phyloP scores from a whole-genome alignment of 2,888 invertebrate genomes.

The Mesorhabditis spiculigera region DNA sequence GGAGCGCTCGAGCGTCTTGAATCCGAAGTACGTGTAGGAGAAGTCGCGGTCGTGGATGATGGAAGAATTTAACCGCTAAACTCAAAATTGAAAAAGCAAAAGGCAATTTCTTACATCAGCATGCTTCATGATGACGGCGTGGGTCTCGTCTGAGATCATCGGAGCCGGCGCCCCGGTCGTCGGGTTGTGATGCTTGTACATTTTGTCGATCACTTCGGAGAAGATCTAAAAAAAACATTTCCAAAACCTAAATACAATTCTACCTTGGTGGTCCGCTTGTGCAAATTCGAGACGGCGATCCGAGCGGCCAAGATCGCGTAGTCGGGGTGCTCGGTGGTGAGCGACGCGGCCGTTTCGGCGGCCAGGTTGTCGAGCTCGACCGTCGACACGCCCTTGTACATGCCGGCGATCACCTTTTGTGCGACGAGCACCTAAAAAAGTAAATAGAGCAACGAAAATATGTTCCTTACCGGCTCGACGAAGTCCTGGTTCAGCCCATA shows the following conservation, averaged over 20 bases:
- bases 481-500: constrained; percentile 92
- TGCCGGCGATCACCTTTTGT: constrained; percentile 82
- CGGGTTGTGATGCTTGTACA: constrained; percentile 74
- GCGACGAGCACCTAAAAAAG: constrained; percentile 56
- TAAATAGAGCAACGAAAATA: not conserved
- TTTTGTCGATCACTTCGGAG: constrained; percentile 78
- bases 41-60: constrained; percentile 96
- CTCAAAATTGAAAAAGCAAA: not conserved
- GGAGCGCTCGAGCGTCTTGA: constrained; percentile 92
- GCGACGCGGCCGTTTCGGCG: constrained; percentile 95
- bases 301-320: constrained; percentile 75
- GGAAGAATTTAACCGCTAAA: constrained; percentile 77
- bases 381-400: constrained; percentile 93
- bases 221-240: constrained; percentile 32
- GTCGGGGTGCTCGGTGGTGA: constrained; percentile 95
- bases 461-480: constrained; percentile 82
- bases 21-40: constrained; percentile 96
- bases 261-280: constrained; percentile 92
- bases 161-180: constrained; percentile 73
- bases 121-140: constrained; percentile 78
- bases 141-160: constrained; percentile 80
- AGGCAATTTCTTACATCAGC: constrained; percentile 67
- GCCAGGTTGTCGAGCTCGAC: constrained; percentile 94
- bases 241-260: not conserved
- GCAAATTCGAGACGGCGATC: constrained; percentile 91